Conservation (phyloP, 2,113 vertebrate genomes). For the Potamarius usumacintae region DNA sequence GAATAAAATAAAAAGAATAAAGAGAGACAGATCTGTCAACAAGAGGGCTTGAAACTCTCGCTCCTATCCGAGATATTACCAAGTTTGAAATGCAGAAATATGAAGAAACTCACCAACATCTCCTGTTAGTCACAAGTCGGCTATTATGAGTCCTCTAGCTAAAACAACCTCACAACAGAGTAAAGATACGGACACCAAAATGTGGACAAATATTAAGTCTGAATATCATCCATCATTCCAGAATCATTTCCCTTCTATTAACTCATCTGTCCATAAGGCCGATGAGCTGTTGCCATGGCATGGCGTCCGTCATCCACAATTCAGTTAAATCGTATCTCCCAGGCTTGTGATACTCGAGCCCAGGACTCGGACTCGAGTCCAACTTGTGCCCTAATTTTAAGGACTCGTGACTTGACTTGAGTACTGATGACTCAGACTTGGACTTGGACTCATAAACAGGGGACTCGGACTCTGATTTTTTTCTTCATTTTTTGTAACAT, state of each 20-base stretch:
- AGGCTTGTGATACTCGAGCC: no score
- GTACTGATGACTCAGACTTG: no score
- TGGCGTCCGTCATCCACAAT: no score
- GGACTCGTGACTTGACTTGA: no score
- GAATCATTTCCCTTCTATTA: not conserved
- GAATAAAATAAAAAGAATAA: not conserved
- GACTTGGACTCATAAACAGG: no score
- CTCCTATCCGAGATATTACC: not conserved
- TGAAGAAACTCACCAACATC: not conserved
- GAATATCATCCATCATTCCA: not conserved
- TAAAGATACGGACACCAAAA: not conserved
- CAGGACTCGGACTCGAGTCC: no score
- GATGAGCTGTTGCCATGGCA: no score
- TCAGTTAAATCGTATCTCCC: no score
- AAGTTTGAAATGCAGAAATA: not conserved
- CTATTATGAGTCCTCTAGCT: not conserved
- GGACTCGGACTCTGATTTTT: no score
- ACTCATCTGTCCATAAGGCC: no score
- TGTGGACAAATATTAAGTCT: not conserved
- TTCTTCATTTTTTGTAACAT: no score
- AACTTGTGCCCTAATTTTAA: no score
- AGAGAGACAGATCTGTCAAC: not conserved
- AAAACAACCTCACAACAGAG: not conserved
- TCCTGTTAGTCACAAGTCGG: not conserved
- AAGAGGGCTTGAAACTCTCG: not conserved